Conservation (phyloP, 23 tunicate genomes). For the Botrylloides violaceus region DNA sequence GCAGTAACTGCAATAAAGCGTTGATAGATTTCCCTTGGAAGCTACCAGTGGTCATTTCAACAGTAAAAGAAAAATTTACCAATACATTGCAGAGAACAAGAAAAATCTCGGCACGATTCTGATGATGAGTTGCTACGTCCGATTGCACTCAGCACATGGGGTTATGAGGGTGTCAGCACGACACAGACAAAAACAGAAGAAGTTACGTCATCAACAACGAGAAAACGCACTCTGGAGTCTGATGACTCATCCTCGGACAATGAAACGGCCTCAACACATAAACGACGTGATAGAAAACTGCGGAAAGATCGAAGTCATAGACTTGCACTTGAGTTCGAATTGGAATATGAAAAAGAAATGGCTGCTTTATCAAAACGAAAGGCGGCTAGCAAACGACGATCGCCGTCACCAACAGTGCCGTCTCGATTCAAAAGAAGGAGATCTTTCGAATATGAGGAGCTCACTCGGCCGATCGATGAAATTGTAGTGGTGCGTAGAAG, state of each 20-base stretch:
- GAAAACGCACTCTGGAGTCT: not conserved
- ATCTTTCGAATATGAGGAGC: constrained; percentile 87
- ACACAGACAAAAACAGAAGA: not conserved
- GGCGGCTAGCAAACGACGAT: constrained; percentile 16
- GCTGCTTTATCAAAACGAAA: constrained; percentile 21
- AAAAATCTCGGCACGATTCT: constrained; percentile 66
- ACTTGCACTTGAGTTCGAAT: constrained; percentile 32
- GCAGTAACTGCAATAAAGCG: no score
- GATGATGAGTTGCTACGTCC: constrained; percentile 82
- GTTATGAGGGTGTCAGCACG: constrained; percentile 33
- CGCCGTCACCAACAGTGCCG: constrained; percentile 39
- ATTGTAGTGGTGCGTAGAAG: constrained; percentile 41
- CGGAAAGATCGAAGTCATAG: not conserved
- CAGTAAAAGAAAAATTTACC: not conserved
- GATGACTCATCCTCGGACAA: constrained; percentile 34
- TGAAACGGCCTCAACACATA: constrained; percentile 41
- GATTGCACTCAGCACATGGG: constrained; percentile 78
- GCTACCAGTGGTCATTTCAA: no score
- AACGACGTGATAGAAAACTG: constrained; percentile 16
- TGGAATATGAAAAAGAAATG: constrained; percentile 28
- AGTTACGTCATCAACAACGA: not conserved
- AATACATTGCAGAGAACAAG: no score
- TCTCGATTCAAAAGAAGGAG: constrained; percentile 53
- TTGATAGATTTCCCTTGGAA: no score
- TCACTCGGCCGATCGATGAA: constrained; percentile 73